A percentile compares a stretch with the other conserved stretches of the same genome.
Evolutionary conservation across 2,113 vertebrate genomes (phyloP).

Genomic region (Peromyscus maniculatus): DNA sequence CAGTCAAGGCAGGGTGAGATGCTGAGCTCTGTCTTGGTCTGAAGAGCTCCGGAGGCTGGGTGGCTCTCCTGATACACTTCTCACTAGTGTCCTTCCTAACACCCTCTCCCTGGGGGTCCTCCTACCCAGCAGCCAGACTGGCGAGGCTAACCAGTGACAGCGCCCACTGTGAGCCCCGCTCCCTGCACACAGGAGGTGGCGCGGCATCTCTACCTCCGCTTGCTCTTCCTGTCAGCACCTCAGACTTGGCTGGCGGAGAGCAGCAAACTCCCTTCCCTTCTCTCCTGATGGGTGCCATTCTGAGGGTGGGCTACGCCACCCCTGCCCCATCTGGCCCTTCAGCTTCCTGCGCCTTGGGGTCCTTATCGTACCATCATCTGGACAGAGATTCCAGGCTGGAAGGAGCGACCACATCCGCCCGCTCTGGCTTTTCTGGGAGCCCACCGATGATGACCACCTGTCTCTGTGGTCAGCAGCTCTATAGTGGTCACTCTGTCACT

Average conservation of each 20-base stretch:
- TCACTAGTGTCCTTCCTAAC: fast-evolving
- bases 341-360: not conserved
- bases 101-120: not conserved
- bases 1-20: not conserved
- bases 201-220: fast-evolving
- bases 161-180: too few relatives aligned
- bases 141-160: not conserved
- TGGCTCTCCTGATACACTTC: not conserved
- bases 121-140: not conserved
- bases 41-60: not conserved
- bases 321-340: not conserved
- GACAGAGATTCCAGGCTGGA: not conserved
- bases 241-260: not conserved
- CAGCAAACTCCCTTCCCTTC: not conserved
- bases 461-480: not conserved
- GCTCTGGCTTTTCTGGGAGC: not conserved
- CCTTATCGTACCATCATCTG: not conserved
- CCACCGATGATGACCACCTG: not conserved
- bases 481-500: not conserved
- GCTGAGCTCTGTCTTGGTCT: not conserved
- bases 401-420: not conserved
- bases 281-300: fast-evolving
- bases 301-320: not conserved
- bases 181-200: not conserved
- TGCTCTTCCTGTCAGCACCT: not conserved